Conservation (phyloP, 2,888 invertebrate species). For the Aproaerema taeniolella region DNA sequence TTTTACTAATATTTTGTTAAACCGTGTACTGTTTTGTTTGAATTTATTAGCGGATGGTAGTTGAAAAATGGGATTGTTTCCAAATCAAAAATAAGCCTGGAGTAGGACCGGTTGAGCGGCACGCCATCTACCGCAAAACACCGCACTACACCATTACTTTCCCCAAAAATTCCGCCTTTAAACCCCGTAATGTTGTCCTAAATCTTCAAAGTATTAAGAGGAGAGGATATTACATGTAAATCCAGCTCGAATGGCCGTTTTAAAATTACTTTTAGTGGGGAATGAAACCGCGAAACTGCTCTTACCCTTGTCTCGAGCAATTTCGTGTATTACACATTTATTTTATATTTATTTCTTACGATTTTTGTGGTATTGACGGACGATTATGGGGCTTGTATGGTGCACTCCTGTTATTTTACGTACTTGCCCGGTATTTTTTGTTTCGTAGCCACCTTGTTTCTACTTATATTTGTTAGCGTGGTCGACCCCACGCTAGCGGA, state of each 20-base stretch:
- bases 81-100: neutral
- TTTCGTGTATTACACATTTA: slow-evolving; percentile 17
- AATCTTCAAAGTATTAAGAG: slow-evolving; percentile 20
- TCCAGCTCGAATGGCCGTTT: slow-evolving; percentile 23
- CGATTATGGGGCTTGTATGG: slow-evolving; percentile 8
- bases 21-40: too few species aligned
- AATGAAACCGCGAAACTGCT: slow-evolving; percentile 24
- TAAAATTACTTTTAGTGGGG: slow-evolving; percentile 28
- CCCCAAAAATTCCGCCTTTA: slow-evolving; percentile 27
- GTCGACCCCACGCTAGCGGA: too few species aligned
- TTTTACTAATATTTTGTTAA: too few species aligned
- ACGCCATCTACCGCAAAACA: slow-evolving; percentile 18
- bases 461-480: too few species aligned
- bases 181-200: slow-evolving; percentile 24
- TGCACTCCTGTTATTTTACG: slow-evolving; percentile 14
- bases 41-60: too few species aligned
- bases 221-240: slow-evolving; percentile 27
- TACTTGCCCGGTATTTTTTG: neutral
- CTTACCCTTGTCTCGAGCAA: slow-evolving; percentile 18
- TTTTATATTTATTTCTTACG: slow-evolving; percentile 16
- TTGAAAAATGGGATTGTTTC: too few species aligned
- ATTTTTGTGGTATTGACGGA: slow-evolving; percentile 17
- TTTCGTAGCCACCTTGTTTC: neutral
- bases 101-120: neutral
- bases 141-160: slow-evolving; percentile 19